These are phyloP conservation scores for Alectura lathami DNA, from an alignment of 2,113 vertebrate species.

Conservation along the genomic window DNA sequence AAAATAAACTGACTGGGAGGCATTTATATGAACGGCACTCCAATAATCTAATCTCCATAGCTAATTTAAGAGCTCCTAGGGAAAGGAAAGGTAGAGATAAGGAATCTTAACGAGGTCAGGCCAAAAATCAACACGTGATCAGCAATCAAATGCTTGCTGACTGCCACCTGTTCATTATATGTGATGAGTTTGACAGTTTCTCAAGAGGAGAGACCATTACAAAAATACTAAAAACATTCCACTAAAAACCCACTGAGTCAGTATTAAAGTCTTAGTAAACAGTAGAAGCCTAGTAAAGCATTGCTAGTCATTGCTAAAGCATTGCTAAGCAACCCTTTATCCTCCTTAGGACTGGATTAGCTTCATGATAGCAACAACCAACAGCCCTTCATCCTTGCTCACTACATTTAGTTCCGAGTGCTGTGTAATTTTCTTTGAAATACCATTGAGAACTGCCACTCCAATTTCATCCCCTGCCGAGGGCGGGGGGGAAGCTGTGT, in stretches of 20 bases:
- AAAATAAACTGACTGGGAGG: not conserved
- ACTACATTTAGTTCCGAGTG: not conserved
- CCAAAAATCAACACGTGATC: slow-evolving; percentile 39
- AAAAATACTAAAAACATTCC: slow-evolving; percentile 35
- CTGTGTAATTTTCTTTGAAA: not conserved
- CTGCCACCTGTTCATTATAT: slow-evolving; percentile 50
- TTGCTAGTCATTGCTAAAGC: slow-evolving; percentile 49
- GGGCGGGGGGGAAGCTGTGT: not conserved
- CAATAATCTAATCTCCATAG: slow-evolving; percentile 61
- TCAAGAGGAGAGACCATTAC: slow-evolving; percentile 46
- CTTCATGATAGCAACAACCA: not conserved
- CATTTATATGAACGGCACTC: slow-evolving; percentile 38
- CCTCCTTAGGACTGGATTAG: slow-evolving; percentile 45
- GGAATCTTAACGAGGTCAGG: slow-evolving; percentile 53
- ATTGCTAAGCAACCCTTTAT: slow-evolving; percentile 70
- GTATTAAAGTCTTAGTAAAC: slow-evolving; percentile 50
- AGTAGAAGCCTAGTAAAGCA: slow-evolving; percentile 34
- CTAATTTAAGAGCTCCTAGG: slow-evolving; percentile 58
- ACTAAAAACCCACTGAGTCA: slow-evolving; percentile 42
- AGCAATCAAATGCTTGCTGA: slow-evolving; percentile 38
- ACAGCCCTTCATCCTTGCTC: not conserved
- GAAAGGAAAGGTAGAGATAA: slow-evolving; percentile 47
- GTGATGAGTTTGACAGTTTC: slow-evolving; percentile 60
- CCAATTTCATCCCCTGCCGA: not conserved
- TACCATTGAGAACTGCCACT: slow-evolving; percentile 5